Percentiles rank a stretch among this genome's conserved stretches.
Conservation (phyloP, 2,888 invertebrate genomes). For the Lysandra bellargus region DNA sequence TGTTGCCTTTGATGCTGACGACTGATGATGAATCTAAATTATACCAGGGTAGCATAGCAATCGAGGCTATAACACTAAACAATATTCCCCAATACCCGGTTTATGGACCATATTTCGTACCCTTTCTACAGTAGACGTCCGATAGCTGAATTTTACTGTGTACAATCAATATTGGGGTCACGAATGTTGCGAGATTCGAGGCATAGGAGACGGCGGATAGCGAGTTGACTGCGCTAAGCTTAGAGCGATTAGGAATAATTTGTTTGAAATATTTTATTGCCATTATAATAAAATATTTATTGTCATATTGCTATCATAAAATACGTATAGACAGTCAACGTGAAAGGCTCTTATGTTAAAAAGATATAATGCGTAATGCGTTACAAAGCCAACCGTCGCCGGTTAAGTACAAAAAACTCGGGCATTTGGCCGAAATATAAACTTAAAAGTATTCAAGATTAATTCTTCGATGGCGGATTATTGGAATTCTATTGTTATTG, state of each 20-base stretch:
- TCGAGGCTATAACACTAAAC: conserved; percentile 21
- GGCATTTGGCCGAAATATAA: too few relatives aligned
- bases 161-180: conserved; percentile 45
- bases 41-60: conserved; percentile 17
- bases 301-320: not conserved
- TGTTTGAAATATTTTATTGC: not conserved
- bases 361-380: too few relatives aligned
- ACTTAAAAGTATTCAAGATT: too few relatives aligned
- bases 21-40: conserved; percentile 3
- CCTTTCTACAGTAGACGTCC: conserved; percentile 13
- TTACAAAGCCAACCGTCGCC: too few relatives aligned
- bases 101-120: conserved; percentile 31
- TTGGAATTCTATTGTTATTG: too few relatives aligned
- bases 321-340: not conserved
- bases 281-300: too few relatives aligned
- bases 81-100: conserved; percentile 17
- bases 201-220: conserved; percentile 35
- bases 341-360: too few relatives aligned
- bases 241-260: not conserved
- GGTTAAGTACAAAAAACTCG: too few relatives aligned
- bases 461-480: too few relatives aligned
- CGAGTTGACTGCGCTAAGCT: not conserved
- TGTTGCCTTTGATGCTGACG: not conserved
- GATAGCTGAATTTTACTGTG: conserved; percentile 30
- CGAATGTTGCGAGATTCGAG: conserved; percentile 43